Percentiles rank a stretch among this genome's conserved stretches.
These are phyloP conservation scores for Belonocnema kinseyi DNA, from an alignment of 1,140 invertebrate genomes.

Conservation along the genomic window DNA sequence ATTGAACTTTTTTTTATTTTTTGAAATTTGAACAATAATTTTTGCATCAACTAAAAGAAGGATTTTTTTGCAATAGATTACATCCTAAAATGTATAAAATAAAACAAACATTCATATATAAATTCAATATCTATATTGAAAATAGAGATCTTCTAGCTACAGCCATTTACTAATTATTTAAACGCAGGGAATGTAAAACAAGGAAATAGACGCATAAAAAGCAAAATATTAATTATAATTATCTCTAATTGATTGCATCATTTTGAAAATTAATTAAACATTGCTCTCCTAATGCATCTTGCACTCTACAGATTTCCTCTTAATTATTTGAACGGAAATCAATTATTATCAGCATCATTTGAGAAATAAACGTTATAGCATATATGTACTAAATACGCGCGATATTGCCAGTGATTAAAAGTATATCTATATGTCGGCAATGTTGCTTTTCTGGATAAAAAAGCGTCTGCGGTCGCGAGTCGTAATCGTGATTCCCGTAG, in stretches of 20 bases:
- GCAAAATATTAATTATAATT: neutral
- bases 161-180: too few species aligned
- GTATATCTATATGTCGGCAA: constrained; percentile 26
- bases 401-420: constrained; percentile 20
- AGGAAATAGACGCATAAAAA: too few species aligned
- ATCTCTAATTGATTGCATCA: neutral
- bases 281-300: neutral
- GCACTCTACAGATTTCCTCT: neutral
- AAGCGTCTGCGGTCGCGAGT: constrained; percentile 22
- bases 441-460: constrained; percentile 29
- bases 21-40: too few species aligned
- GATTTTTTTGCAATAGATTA: too few species aligned
- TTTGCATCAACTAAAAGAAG: too few species aligned
- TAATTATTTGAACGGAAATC: constrained; percentile 5
- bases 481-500: constrained; percentile 27
- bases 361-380: neutral
- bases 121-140: too few species aligned
- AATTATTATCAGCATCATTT: constrained; percentile 25
- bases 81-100: too few species aligned
- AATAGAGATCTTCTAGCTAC: too few species aligned
- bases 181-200: too few species aligned
- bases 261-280: neutral
- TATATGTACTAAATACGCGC: neutral
- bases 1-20: too few species aligned
- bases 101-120: too few species aligned